Base-by-base conservation (phyloP, 2,888 invertebrate species). In the Megastigmus dorsalis region DNA sequence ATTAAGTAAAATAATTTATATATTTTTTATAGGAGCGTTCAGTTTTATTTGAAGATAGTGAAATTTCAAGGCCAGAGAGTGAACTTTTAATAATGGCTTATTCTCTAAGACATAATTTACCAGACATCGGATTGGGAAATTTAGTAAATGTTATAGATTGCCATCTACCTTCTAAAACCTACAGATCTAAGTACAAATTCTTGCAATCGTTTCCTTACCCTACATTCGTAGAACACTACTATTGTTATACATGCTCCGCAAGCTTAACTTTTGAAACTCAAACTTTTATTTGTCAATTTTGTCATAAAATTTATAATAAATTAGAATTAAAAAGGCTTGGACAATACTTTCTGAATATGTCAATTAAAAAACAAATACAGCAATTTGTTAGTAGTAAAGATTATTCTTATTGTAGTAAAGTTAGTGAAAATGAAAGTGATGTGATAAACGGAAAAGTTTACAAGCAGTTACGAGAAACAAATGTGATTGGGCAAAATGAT, bases 401-500 rank as follows among this genome's bases (percentile, higher is more conserved):
- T 9, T 69, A 48, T 26, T 18, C 9, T 23, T 15, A 69, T n/a
- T 50, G 36, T 26, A 20, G 59, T 3, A 60, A 33, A 38, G 30
- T 59, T n/a, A 30, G 36, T 20, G 3, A 7, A 20, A 7, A 2
- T 23, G 60, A 50, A 18, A 15, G 20, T 26, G 48, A 60, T 36
- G 10, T 69, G 23, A 36, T 69, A 9, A 60, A 59, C 23, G 15
- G 38, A 4, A 50, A 23, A 15, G 18, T 69, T 5, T 69, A 69
- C 36, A 48, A 38, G 15, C 13, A 10, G 18, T 57, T 76, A 15
- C 6, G 28, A 30, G n/a, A 50, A 9, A 26, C 28, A 23, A 18
- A 26, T 6, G 9, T 63, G 4, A 66, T 76, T 66, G 60, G 26
- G 50, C 48, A 65, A 33, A 66, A 78, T 55, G 75, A 78, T 54